A percentile compares a stretch with the other conserved stretches of the same genome.
Evolutionary conservation across 2,797 vertebrate species (phyloP).

Genomic region (Fistularia commersonii): DNA sequence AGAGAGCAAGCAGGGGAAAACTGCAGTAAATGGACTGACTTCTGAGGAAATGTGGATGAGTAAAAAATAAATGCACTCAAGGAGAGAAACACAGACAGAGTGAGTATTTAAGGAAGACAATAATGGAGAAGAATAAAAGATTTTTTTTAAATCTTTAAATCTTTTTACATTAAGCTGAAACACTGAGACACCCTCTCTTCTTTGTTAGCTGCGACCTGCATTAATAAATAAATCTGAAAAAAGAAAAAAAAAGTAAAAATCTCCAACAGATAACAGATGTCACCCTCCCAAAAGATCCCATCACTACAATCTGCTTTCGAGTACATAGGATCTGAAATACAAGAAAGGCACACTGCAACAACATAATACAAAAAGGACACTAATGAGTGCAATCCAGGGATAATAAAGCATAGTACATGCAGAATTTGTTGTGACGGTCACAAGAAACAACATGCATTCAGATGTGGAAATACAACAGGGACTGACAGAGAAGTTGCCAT

Average conservation of each 20-base stretch:
- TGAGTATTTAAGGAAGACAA: constrained; percentile 23
- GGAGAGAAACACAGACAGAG: constrained; percentile 4
- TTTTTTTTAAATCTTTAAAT: not conserved
- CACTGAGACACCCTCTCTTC: constrained; percentile 46
- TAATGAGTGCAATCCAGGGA: constrained; percentile 4
- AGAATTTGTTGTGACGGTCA: constrained; percentile 3
- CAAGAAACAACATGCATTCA: constrained; percentile 7
- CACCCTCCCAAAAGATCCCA: not conserved
- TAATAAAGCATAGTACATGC: constrained; percentile 13
- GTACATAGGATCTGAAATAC: constrained; percentile 14
- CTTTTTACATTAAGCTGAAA: constrained; percentile 61
- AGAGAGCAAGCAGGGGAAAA: constrained; percentile 74
- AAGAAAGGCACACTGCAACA: constrained; percentile 9
- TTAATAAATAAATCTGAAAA: constrained; percentile 54
- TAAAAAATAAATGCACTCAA: constrained; percentile 9
- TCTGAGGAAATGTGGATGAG: constrained; percentile 84
- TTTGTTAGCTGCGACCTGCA: constrained; percentile 29
- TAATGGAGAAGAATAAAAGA: constrained; percentile 22
- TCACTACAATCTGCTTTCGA: constrained; percentile 19
- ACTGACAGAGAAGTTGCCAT: not conserved
- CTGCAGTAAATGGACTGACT: constrained; percentile 94
- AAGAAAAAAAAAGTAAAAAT: too few relatives aligned
- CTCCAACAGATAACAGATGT: too few relatives aligned
- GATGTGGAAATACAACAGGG: constrained; percentile 8
- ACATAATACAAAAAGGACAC: constrained; percentile 9